Conservation (phyloP, 2,888 invertebrate genomes). For the Agonopterix heracliana region DNA sequence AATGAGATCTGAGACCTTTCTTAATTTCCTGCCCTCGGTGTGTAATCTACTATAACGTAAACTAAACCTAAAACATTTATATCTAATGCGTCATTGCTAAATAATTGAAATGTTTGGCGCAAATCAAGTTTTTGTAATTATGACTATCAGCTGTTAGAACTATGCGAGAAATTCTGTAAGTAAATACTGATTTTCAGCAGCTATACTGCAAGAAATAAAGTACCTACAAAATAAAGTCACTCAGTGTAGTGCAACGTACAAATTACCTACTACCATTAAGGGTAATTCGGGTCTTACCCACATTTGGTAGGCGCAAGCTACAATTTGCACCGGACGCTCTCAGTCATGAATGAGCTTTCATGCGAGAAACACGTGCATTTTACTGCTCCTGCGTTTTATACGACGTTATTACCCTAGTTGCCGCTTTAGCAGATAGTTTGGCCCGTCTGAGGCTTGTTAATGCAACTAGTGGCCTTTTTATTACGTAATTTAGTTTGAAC, state of each 20-base stretch:
- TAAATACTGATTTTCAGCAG: too few species aligned
- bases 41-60: too few species aligned
- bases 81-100: too few species aligned
- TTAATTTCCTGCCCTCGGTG: too few species aligned
- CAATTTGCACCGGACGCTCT: conserved; percentile 60
- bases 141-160: too few species aligned
- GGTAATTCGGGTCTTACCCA: conserved; percentile 54
- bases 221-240: conserved; percentile 55
- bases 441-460: conserved; percentile 7
- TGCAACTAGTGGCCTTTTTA: conserved; percentile 8
- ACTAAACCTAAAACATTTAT: too few species aligned
- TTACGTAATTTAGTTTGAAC: not conserved
- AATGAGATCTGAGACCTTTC: too few species aligned
- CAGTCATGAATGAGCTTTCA: conserved; percentile 40
- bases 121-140: too few species aligned
- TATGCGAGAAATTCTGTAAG: too few species aligned
- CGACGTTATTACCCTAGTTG: conserved; percentile 32
- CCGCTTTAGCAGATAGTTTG: conserved; percentile 6
- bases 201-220: conserved; percentile 15
- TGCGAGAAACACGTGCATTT: conserved; percentile 50
- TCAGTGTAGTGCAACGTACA: too few species aligned
- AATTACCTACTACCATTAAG: conserved; percentile 33
- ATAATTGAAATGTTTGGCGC: too few species aligned
- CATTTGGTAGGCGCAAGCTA: conserved; percentile 37
- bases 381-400: conserved; percentile 61